Conservation (phyloP, 2,113 vertebrate genomes). For the Axis porcinus region DNA sequence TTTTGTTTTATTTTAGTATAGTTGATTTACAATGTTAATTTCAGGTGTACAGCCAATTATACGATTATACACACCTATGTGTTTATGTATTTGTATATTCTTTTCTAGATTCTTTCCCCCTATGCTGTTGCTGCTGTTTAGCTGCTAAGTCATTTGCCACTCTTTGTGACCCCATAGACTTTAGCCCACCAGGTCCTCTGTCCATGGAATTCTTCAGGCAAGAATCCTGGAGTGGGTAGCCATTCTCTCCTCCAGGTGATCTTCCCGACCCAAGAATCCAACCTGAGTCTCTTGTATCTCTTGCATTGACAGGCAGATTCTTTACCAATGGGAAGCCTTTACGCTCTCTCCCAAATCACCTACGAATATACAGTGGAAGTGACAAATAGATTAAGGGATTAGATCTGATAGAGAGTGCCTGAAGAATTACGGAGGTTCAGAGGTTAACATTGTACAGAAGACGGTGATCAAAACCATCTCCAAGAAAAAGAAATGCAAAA, state of each 20-base stretch:
- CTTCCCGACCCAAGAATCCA: neutral
- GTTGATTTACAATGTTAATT: neutral
- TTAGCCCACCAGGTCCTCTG: too few relatives aligned
- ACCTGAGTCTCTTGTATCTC: neutral
- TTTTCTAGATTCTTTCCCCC: neutral
- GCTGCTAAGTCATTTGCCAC: neutral
- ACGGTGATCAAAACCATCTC: rapidly evolving
- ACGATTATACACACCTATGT: neutral
- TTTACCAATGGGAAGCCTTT: neutral
- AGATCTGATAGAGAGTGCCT: too few relatives aligned
- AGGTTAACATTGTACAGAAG: too few relatives aligned
- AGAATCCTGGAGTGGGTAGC: too few relatives aligned
- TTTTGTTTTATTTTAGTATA: neutral
- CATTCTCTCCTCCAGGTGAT: too few relatives aligned
- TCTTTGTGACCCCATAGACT: neutral
- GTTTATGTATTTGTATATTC: neutral
- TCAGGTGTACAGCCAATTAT: neutral
- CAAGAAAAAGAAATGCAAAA: too few relatives aligned
- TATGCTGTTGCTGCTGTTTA: neutral
- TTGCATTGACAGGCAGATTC: neutral
- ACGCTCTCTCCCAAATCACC: too few relatives aligned
- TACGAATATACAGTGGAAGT: too few relatives aligned
- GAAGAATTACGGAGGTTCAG: rapidly evolving
- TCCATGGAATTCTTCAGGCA: too few relatives aligned
- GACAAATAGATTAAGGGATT: too few relatives aligned